These are phyloP conservation scores for Pterostichus madidus DNA, from an alignment of 2,888 invertebrate species.

Conservation along the genomic window DNA sequence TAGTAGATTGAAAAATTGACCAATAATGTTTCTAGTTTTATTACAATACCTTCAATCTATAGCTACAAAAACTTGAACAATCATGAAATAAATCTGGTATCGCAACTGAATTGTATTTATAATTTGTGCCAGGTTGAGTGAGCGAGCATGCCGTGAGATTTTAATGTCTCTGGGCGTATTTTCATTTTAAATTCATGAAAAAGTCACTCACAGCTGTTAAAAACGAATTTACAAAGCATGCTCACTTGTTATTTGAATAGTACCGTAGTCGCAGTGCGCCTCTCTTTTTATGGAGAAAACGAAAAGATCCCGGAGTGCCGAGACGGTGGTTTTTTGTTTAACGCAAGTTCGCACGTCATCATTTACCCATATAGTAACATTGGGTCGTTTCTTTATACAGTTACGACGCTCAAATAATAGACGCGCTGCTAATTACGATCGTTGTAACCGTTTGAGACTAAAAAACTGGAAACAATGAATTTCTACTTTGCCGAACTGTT, in stretches of 20 bases:
- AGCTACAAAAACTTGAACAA: too few relatives aligned
- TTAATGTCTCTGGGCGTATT: slow-evolving; percentile 6
- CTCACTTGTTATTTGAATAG: slow-evolving; percentile 18
- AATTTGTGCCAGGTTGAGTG: too few relatives aligned
- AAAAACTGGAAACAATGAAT: slow-evolving; percentile 59
- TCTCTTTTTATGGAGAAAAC: slow-evolving; percentile 39
- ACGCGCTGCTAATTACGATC: slow-evolving; percentile 75
- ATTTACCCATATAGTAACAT: slow-evolving; percentile 52
- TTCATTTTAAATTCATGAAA: slow-evolving; percentile 31
- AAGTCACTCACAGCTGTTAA: slow-evolving; percentile 40
- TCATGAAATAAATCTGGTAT: too few relatives aligned
- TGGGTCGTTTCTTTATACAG: slow-evolving; percentile 31
- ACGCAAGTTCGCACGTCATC: slow-evolving; percentile 41
- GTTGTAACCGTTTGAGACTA: slow-evolving; percentile 69
- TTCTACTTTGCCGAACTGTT: slow-evolving; percentile 8
- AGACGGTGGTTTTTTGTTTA: slow-evolving; percentile 39
- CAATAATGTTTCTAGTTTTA: too few relatives aligned
- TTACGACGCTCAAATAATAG: slow-evolving; percentile 72
- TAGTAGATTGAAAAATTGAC: too few relatives aligned
- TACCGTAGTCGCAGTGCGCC: not conserved
- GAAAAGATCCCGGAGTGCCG: slow-evolving; percentile 24
- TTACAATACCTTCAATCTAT: too few relatives aligned
- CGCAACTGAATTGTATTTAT: too few relatives aligned
- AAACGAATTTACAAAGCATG: slow-evolving; percentile 28
- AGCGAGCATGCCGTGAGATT: not conserved